Percentiles rank a stretch among this genome's conserved stretches.
These are phyloP conservation scores for Bujurquina vittata DNA, from an alignment of 2,113 vertebrate genomes.

Conservation along the genomic window DNA sequence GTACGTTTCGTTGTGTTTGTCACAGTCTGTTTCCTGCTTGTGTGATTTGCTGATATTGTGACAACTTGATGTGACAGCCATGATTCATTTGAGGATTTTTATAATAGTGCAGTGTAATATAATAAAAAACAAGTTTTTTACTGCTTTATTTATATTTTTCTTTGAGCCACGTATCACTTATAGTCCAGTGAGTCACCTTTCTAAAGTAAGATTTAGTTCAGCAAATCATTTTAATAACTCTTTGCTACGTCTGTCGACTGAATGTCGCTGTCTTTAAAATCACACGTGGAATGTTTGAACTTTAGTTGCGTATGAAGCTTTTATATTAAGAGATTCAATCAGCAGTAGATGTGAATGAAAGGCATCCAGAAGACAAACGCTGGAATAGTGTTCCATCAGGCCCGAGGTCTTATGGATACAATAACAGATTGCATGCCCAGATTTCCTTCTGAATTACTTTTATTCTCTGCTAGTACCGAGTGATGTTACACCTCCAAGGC, in stretches of 20 bases:
- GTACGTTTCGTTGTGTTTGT: slow-evolving; percentile 23
- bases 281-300: background rate
- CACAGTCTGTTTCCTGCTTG: slow-evolving; percentile 36
- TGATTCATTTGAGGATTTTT: background rate
- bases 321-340: background rate
- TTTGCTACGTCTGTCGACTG: background rate
- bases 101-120: background rate
- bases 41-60: background rate
- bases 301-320: background rate
- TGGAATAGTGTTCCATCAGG: background rate
- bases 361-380: background rate
- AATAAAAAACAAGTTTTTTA: background rate
- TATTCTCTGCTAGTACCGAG: background rate
- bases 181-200: background rate
- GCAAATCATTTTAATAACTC: background rate
- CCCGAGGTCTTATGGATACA: background rate
- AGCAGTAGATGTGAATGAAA: background rate
- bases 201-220: background rate
- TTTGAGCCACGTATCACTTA: background rate
- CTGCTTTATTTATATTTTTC: background rate
- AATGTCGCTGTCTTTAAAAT: background rate
- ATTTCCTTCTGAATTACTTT: background rate
- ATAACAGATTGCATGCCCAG: background rate
- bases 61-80: background rate
- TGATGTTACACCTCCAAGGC: background rate